Evolutionary conservation across 2,888 invertebrate genomes (phyloP).

Genomic region (Sinodicranocentrus sp.): DNA sequence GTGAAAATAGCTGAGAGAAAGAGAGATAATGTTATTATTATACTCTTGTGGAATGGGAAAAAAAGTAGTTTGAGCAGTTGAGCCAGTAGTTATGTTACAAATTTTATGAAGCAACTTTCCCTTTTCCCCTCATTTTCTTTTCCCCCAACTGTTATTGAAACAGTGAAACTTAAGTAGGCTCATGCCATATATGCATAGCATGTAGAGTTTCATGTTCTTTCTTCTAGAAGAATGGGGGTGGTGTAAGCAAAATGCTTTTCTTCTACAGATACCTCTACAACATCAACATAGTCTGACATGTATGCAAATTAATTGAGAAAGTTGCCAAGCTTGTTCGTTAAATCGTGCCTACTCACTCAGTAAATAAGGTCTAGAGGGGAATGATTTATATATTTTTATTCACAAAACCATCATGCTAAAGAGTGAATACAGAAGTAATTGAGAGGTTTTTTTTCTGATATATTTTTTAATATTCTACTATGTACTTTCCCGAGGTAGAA

Average conservation of each 20-base stretch:
- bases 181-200: background rate
- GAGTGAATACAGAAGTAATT: background rate
- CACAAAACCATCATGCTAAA: constrained; percentile 27
- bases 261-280: background rate
- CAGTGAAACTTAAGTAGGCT: background rate
- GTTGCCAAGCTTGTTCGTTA: no score
- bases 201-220: background rate
- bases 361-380: constrained; percentile 38
- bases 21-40: constrained; percentile 23
- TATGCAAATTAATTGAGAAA: constrained; percentile 68
- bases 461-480: no score
- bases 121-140: background rate
- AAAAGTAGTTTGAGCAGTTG: constrained; percentile 23
- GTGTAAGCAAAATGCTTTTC: background rate
- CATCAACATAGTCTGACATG: background rate
- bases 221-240: background rate
- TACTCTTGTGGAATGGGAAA: constrained; percentile 3
- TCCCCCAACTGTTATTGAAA: background rate
- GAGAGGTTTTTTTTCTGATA: no score
- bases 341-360: no score
- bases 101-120: constrained; percentile 35
- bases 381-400: constrained; percentile 49
- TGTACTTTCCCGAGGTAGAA: no score
- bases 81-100: constrained; percentile 34
- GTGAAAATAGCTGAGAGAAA: background rate